Percentiles rank a stretch among this genome's conserved stretches.
Conservation (phyloP, 2,113 vertebrate species). For the Furnarius figulus region DNA sequence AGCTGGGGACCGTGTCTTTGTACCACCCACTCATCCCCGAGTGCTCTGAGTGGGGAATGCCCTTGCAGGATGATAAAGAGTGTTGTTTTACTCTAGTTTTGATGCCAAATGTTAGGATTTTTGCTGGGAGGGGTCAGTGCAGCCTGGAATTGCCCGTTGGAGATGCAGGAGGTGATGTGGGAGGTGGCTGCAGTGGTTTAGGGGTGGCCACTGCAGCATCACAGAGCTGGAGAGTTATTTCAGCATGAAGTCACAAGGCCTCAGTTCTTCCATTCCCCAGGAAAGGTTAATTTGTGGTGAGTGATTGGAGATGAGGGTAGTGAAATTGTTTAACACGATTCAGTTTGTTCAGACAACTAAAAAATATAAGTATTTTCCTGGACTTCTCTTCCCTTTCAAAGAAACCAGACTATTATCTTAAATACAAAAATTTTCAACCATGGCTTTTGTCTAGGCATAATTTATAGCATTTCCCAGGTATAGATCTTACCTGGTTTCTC, state of each 20-base stretch:
- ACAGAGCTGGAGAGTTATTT: background rate
- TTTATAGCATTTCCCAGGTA: background rate
- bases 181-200: background rate
- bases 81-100: background rate
- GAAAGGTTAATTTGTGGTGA: background rate
- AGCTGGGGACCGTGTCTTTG: background rate
- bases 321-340: background rate
- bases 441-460: background rate
- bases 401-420: background rate
- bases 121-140: background rate
- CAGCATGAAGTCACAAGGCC: background rate
- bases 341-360: background rate
- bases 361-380: background rate
- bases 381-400: background rate
- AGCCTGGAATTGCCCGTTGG: background rate
- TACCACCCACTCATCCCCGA: fast-evolving
- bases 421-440: background rate
- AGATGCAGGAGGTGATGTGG: background rate
- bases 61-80: background rate
- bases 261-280: background rate
- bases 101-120: fast-evolving
- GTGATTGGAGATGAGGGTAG: background rate
- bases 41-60: fast-evolving
- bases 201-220: background rate
- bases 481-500: background rate